Evolutionary conservation across 2,888 invertebrate species (phyloP).

Genomic region (Monochamus alternatus): DNA sequence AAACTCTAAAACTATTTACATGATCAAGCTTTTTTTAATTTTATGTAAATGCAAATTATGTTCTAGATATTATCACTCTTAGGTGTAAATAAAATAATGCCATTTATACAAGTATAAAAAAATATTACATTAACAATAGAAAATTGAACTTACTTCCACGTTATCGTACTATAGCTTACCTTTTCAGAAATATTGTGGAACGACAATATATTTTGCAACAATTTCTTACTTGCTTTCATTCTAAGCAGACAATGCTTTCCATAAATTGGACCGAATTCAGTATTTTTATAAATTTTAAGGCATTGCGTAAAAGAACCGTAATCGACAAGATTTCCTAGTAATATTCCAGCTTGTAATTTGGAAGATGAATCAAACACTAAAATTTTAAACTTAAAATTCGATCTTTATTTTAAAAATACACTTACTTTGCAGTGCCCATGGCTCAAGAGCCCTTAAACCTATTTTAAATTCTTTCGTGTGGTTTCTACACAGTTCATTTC

Average conservation of each 20-base stretch:
- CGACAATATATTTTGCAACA: constrained; percentile 56
- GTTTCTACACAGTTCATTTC: constrained; percentile 58
- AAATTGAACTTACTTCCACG: too few relatives aligned
- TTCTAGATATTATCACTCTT: too few relatives aligned
- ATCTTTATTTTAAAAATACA: neutral
- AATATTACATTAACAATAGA: too few relatives aligned
- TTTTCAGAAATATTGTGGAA: constrained; percentile 58
- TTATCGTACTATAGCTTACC: constrained; percentile 43
- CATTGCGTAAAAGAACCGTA: constrained; percentile 72
- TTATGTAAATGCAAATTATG: too few relatives aligned
- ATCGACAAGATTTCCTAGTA: constrained; percentile 69
- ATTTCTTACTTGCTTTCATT: constrained; percentile 54
- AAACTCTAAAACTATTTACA: too few relatives aligned
- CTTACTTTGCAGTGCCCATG: constrained; percentile 66
- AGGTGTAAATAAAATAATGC: too few relatives aligned
- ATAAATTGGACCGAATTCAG: constrained; percentile 60
- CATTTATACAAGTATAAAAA: too few relatives aligned
- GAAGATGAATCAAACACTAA: constrained; percentile 72
- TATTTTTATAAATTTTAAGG: constrained; percentile 53
- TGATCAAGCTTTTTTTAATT: too few relatives aligned
- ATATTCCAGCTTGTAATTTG: constrained; percentile 70
- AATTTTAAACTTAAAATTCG: constrained; percentile 35
- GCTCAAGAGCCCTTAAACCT: constrained; percentile 61
- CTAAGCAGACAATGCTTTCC: constrained; percentile 68
- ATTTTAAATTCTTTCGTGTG: constrained; percentile 60